phyloP scores from a whole-genome alignment of 64 coral and sea anemone species.

The Pocillopora damicornis region DNA sequence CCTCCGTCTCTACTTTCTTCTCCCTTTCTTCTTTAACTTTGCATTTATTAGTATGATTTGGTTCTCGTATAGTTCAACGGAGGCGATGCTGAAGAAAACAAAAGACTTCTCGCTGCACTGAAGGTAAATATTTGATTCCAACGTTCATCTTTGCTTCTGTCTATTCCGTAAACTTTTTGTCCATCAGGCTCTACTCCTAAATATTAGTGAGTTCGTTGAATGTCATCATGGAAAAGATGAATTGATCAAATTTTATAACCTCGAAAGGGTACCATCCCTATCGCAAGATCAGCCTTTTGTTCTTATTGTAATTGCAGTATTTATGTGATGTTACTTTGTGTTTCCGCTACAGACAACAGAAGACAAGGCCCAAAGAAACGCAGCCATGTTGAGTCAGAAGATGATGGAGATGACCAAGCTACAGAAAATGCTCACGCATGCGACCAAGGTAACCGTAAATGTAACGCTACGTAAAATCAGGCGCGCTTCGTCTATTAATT shows the following conservation, averaged over 20 bases:
- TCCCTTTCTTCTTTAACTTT: not conserved
- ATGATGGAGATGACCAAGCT: constrained; percentile 98
- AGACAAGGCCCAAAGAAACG: constrained; percentile 76
- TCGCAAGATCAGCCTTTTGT: not conserved
- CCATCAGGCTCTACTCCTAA: too few relatives aligned
- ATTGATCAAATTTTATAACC: too few relatives aligned
- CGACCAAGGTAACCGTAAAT: constrained; percentile 67
- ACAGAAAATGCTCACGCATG: constrained; percentile 94
- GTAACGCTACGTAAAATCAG: too few relatives aligned
- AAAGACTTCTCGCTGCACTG: not conserved
- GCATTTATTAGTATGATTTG: not conserved
- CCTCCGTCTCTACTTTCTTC: too few relatives aligned
- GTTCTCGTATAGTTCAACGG: not conserved
- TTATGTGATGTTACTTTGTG: not conserved
- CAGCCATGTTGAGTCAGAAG: constrained; percentile 91
- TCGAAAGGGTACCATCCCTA: too few relatives aligned
- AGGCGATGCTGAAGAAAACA: not conserved
- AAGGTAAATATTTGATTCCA: not conserved
- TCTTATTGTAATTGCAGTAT: not conserved
- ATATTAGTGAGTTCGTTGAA: too few relatives aligned
- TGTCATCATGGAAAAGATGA: too few relatives aligned
- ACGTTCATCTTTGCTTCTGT: not conserved
- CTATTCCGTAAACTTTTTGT: not conserved
- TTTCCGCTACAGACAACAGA: constrained; percentile 45
- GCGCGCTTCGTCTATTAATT: too few relatives aligned